Evolutionary conservation across 1,140 invertebrate genomes (phyloP).

Genomic region (Ceratoteleas bidentatus): DNA sequence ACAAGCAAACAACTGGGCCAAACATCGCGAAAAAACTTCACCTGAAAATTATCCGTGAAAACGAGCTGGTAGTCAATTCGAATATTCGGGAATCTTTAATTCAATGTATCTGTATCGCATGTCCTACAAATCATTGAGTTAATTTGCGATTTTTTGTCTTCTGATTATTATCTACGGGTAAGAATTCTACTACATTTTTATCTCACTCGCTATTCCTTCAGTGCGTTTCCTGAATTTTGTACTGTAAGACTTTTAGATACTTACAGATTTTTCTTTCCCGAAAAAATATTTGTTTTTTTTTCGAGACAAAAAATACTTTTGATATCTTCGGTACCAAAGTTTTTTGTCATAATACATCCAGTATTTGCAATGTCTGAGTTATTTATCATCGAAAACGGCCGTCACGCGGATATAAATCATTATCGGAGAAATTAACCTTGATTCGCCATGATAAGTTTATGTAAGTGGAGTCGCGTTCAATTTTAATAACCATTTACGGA

Average conservation of each 20-base stretch:
- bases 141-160: not conserved
- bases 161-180: too few species aligned
- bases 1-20: slow-evolving; percentile 10
- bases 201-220: too few species aligned
- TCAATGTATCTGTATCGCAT: not conserved
- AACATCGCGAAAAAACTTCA: slow-evolving; percentile 12
- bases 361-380: not conserved
- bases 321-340: too few species aligned
- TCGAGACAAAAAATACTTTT: too few species aligned
- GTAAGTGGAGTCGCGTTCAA: slow-evolving; percentile 2
- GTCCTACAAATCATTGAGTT: too few species aligned
- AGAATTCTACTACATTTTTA: too few species aligned
- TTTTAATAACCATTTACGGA: slow-evolving; percentile 12
- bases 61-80: not conserved
- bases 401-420: not conserved
- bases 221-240: too few species aligned
- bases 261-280: too few species aligned
- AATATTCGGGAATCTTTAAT: not conserved
- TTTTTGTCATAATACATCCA: not conserved
- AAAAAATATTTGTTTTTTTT: too few species aligned
- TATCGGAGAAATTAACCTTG: slow-evolving; percentile 16
- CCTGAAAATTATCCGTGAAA: slow-evolving; percentile 3
- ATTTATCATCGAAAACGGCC: not conserved
- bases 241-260: too few species aligned
- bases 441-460: slow-evolving; percentile 1